Base-by-base conservation (phyloP, 1,140 invertebrate genomes). In the Polypedilum pembai region DNA sequence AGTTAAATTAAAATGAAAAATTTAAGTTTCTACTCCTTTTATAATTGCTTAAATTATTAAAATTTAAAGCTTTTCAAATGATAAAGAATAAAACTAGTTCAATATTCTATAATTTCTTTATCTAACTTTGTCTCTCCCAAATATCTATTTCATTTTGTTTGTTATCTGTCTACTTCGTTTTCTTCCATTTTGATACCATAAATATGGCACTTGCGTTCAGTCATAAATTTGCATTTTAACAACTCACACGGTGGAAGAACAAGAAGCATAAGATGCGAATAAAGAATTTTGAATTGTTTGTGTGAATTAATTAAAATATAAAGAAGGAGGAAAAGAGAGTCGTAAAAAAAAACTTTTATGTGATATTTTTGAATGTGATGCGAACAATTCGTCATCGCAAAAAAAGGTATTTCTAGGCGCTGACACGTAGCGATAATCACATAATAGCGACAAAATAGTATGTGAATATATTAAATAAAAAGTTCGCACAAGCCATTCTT, bases 151-250 rank as follows among this genome's bases (percentile, higher is more conserved):
- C 24, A 33, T 33, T 33, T 33, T 33, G 24, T 33, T 33, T 33
- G 24, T 33, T 33, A 33, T 33, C 24, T 33, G 24, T 33, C 24
- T 33, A 5, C 24, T 33, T 33, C 24, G 24, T 33, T 33, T 33
- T 33, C 24, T 56, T 56, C 45, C n/a, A n/a, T 56, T 56, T 56
- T 12, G 45, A 56, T 56, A n/a, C 45, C 45, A 56, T 56, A 56
- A 56, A 56, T 56, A 56, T 56, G 45, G 45, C 45, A 56, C 45
- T 56, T 56, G 45, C 45, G 45, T n/a, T 56, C 45, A 56, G 12
- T 56, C 45, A 56, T 56, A 56, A 56, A 56, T 56, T 56, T 56
- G 45, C 45, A 56, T 56, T 56, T 56, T n/a, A 56, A 56, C 45
- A 56, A 56, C 45, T 33, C 24, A 33, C 24, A 15, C 45, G 45